Percentiles rank a stretch among this genome's conserved stretches.
phyloP scores from a whole-genome alignment of 2,888 invertebrate species.

The Drosophila merina region DNA sequence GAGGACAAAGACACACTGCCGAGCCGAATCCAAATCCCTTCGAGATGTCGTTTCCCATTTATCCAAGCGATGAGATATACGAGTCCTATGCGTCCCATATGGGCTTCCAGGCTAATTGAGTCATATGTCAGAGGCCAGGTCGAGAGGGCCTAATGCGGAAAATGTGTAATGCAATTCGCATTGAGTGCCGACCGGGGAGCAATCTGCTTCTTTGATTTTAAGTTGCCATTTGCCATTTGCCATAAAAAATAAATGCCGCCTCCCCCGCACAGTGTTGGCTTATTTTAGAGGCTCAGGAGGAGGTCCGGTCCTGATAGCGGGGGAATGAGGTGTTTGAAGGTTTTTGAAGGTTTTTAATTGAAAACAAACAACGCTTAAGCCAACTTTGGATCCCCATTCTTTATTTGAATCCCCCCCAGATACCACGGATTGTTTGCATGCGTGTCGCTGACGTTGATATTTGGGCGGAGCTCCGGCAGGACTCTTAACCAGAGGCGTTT shows the following conservation, averaged over 20 bases:
- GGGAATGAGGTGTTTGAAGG: not conserved
- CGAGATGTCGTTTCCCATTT: conserved; percentile 3
- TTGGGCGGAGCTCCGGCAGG: not conserved
- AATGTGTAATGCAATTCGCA: conserved; percentile 31
- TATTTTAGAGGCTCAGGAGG: no score
- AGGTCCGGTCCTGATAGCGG: not conserved
- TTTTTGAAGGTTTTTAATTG: conserved; percentile 65
- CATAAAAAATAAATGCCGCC: conserved; percentile 33
- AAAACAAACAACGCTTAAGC: conserved; percentile 72
- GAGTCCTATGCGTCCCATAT: conserved; percentile 4
- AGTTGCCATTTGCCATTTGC: conserved; percentile 8
- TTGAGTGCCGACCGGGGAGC: conserved; percentile 54
- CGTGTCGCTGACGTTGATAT: conserved; percentile 66
- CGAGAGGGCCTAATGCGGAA: conserved; percentile 24
- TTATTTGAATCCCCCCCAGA: conserved; percentile 15
- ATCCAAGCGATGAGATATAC: not conserved
- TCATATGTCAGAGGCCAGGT: conserved; percentile 41
- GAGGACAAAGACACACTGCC: no score
- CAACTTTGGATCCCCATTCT: conserved; percentile 28
- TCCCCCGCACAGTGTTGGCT: no score
- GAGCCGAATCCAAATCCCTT: not conserved
- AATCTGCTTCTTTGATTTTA: conserved; percentile 38
- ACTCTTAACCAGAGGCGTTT: not conserved
- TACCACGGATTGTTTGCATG: conserved; percentile 63
- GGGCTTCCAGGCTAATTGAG: conserved; percentile 53